Conservation (phyloP, 2,888 invertebrate species). For the Drosophila incognita region DNA sequence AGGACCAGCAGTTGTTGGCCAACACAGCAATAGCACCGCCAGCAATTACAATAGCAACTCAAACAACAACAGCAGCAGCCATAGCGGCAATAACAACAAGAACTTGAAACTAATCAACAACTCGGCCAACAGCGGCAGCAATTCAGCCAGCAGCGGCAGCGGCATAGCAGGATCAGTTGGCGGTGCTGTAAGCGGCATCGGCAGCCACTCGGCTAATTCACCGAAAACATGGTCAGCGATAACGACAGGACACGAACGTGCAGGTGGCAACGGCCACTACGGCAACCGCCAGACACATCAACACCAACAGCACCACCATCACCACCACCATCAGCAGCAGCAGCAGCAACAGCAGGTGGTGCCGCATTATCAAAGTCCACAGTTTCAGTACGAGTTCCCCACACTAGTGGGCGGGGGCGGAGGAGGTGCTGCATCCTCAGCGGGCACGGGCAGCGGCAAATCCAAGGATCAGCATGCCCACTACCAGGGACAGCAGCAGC, state of each 20-base stretch:
- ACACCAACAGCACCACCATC: slow-evolving; percentile 47
- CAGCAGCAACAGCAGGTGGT: slow-evolving; percentile 84
- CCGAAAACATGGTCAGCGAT: slow-evolving; percentile 88
- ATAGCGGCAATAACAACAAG: slow-evolving; percentile 58
- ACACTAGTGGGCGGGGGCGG: slow-evolving; percentile 86
- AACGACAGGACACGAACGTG: slow-evolving; percentile 86
- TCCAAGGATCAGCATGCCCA: slow-evolving; percentile 57
- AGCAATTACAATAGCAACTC: slow-evolving; percentile 46
- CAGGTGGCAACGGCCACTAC: slow-evolving; percentile 52
- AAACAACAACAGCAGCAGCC: slow-evolving; percentile 54
- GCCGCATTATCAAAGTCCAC: slow-evolving; percentile 92
- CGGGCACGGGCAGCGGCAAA: slow-evolving; percentile 52
- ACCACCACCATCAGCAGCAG: slow-evolving; percentile 60
- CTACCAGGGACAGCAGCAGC: slow-evolving; percentile 65
- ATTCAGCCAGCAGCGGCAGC: slow-evolving; percentile 20
- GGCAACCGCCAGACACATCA: slow-evolving; percentile 58
- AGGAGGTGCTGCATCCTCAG: slow-evolving; percentile 59
- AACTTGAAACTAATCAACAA: slow-evolving; percentile 78
- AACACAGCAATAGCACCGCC: slow-evolving; percentile 48
- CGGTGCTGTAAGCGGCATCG: slow-evolving; percentile 18
- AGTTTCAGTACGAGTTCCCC: slow-evolving; percentile 98
- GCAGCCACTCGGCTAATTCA: slow-evolving; percentile 83
- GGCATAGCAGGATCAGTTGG: slow-evolving; percentile 38
- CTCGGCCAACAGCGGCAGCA: slow-evolving; percentile 54
- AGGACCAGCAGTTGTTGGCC: slow-evolving; percentile 31